Evolutionary conservation across 2,113 vertebrate genomes (phyloP).

Genomic region (Pao palembangensis): DNA sequence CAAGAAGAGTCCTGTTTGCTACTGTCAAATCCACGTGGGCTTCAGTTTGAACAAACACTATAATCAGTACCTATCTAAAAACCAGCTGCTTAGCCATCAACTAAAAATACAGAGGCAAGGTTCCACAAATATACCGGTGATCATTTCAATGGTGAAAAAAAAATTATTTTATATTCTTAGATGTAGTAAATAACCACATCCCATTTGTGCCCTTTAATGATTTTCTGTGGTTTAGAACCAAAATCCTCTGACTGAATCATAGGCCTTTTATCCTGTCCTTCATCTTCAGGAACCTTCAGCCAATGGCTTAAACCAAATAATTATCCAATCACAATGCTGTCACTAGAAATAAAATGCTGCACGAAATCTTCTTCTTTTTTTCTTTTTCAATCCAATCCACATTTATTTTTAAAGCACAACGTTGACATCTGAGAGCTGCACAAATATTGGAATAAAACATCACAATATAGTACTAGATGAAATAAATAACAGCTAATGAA

Average conservation of each 20-base stretch:
- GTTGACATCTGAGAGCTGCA: too few species aligned
- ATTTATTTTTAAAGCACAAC: too few species aligned
- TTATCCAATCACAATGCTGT: conserved; percentile 38
- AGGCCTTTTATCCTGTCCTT: conserved; percentile 41
- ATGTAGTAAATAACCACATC: conserved; percentile 58
- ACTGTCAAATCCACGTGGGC: conserved; percentile 49
- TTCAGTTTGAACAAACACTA: conserved; percentile 60
- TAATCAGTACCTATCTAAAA: conserved; percentile 70
- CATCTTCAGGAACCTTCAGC: conserved; percentile 42
- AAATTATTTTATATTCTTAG: conserved; percentile 46
- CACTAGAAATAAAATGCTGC: conserved; percentile 15
- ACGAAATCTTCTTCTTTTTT: not conserved
- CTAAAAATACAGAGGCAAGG: conserved; percentile 63
- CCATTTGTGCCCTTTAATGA: conserved; percentile 47
- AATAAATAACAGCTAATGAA: too few species aligned
- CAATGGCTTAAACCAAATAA: conserved; percentile 36
- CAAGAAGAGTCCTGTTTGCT: conserved; percentile 46
- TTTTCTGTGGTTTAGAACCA: conserved; percentile 47
- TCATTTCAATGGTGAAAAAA: conserved; percentile 43
- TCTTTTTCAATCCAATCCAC: too few species aligned
- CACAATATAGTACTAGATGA: too few species aligned
- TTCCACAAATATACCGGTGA: conserved; percentile 38
- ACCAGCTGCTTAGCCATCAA: conserved; percentile 47
- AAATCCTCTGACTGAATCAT: conserved; percentile 31
- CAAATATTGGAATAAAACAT: too few species aligned